These are phyloP conservation scores for Cyprinus carpio DNA, from an alignment of 2,113 vertebrate genomes.

Conservation along the genomic window DNA sequence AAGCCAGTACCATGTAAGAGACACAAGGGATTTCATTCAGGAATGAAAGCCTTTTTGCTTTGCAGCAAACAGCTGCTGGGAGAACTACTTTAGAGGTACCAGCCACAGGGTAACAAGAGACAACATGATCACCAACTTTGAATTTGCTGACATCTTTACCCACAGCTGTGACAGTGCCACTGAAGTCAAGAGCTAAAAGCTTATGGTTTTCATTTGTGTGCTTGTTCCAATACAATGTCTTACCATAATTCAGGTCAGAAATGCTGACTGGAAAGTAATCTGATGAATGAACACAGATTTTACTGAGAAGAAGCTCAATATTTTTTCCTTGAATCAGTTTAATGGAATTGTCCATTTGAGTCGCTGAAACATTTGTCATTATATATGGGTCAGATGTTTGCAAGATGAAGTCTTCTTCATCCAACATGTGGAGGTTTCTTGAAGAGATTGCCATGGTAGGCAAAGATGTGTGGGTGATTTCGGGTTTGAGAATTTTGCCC, in stretches of 20 bases:
- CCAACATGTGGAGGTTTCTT: constrained; percentile 19
- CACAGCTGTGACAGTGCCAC: constrained; percentile 78
- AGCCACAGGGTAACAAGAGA: constrained; percentile 79
- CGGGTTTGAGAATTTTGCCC: constrained; percentile 67
- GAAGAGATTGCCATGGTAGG: constrained; percentile 48
- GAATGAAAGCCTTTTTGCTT: constrained; percentile 70
- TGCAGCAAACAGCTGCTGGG: constrained; percentile 78
- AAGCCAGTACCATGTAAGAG: constrained; percentile 81
- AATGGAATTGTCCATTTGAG: constrained; percentile 42
- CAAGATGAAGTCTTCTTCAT: constrained; percentile 67
- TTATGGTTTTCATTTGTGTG: constrained; percentile 73
- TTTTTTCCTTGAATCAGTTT: constrained; percentile 39
- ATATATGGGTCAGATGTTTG: constrained; percentile 76
- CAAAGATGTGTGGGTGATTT: constrained; percentile 70
- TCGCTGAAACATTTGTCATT: constrained; percentile 72
- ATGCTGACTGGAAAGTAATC: constrained; percentile 84
- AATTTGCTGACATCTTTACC: constrained; percentile 77
- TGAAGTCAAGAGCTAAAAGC: constrained; percentile 81
- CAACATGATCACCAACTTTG: constrained; percentile 82
- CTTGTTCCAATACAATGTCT: constrained; percentile 81
- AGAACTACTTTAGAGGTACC: constrained; percentile 74
- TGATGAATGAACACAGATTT: constrained; percentile 82
- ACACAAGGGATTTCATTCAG: constrained; percentile 78
- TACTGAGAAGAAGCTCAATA: constrained; percentile 75
- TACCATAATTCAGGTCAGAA: constrained; percentile 76